Conservation (phyloP, 2,888 invertebrate genomes). For the Pimpla rufipes region DNA sequence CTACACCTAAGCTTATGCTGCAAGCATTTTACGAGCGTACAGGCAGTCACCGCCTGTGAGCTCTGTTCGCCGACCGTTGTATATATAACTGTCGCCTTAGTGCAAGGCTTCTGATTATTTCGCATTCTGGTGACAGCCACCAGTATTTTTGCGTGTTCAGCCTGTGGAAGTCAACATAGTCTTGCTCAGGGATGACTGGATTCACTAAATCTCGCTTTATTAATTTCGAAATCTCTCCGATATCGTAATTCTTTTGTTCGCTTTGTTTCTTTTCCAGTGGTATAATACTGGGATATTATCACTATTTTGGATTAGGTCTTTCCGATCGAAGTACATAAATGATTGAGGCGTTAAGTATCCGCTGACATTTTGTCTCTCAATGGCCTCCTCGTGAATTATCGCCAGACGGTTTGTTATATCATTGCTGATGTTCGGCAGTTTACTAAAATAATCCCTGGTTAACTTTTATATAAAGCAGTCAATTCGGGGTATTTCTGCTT, state of each 20-base stretch:
- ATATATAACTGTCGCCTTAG: neutral
- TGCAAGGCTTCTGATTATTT: neutral
- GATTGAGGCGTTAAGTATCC: slow-evolving; percentile 16
- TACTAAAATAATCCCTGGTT: slow-evolving; percentile 4
- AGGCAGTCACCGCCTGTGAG: neutral
- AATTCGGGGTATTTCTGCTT: neutral
- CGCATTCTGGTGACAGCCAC: neutral
- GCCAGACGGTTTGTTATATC: neutral
- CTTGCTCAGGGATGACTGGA: neutral
- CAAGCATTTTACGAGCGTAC: neutral
- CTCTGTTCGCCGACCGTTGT: neutral
- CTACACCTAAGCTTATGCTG: neutral
- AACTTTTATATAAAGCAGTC: neutral
- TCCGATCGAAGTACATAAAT: neutral
- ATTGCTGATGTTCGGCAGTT: slow-evolving; percentile 4
- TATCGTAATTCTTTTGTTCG: neutral
- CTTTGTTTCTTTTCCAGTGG: slow-evolving; percentile 26
- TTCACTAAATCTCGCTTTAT: neutral
- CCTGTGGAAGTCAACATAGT: neutral
- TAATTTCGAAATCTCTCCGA: neutral
- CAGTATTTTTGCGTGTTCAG: neutral
- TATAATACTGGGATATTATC: slow-evolving; percentile 21
- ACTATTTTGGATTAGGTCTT: slow-evolving; percentile 13
- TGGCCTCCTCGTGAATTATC: neutral
- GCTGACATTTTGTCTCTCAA: neutral